Evolutionary conservation across 2,797 vertebrate genomes (phyloP).

Genomic region (Acropternis orthonyx): DNA sequence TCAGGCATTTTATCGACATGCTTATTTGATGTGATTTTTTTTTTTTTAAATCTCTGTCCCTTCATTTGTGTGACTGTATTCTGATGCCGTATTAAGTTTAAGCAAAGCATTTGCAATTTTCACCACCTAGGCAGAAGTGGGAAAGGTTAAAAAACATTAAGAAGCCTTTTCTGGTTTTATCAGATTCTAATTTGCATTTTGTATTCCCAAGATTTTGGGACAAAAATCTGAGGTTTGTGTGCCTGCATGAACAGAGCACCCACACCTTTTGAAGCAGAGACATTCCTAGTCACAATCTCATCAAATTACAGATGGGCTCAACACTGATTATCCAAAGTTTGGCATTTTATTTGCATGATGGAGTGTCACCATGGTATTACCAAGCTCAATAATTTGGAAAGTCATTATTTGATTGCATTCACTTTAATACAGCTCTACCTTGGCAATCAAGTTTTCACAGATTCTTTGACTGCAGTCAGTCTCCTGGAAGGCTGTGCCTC

Average conservation of each 20-base stretch:
- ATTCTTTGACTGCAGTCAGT: neutral
- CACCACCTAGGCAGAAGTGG: neutral
- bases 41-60: neutral
- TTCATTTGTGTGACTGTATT: neutral
- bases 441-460: neutral
- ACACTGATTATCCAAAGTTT: neutral
- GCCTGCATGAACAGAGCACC: neutral
- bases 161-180: neutral
- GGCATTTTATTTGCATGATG: neutral
- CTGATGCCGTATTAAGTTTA: neutral
- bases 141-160: neutral
- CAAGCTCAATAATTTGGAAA: neutral
- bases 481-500: neutral
- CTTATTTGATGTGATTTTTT: neutral
- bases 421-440: neutral
- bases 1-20: neutral
- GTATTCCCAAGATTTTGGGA: neutral
- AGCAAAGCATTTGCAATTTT: neutral
- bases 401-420: neutral
- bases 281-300: neutral
- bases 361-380: neutral
- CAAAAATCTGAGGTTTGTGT: neutral
- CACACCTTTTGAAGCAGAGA: neutral
- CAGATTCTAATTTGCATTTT: neutral
- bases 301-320: neutral